Conservation (phyloP, 2,888 invertebrate species). For the Dioctria rufipes region DNA sequence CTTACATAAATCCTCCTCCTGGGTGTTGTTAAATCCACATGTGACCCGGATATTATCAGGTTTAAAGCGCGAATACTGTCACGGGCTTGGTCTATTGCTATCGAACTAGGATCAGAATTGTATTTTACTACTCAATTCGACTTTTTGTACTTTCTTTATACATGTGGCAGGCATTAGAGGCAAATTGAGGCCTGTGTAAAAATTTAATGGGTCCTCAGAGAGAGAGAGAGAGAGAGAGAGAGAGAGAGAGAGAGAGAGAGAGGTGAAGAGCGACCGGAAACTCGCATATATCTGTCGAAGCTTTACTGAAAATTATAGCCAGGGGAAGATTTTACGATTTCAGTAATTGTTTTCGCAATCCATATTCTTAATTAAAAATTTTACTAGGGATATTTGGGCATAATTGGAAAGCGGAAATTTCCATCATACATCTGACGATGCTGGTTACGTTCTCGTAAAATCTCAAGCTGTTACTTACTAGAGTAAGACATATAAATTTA, state of each 20-base stretch:
- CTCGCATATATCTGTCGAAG: not conserved
- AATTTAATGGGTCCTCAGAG: conserved; percentile 1
- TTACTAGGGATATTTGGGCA: conserved; percentile 22
- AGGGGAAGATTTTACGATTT: conserved; percentile 34
- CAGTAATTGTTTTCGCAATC: conserved; percentile 40
- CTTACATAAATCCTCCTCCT: conserved; percentile 40
- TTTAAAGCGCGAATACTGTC: conserved; percentile 10
- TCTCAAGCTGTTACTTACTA: too few relatives aligned
- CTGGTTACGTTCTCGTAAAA: not conserved
- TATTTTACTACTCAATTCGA: not conserved
- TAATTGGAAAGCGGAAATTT: conserved; percentile 22
- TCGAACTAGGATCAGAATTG: conserved; percentile 31
- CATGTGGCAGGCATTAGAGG: conserved; percentile 12
- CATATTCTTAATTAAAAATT: conserved; percentile 40
- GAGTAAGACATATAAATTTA: too few relatives aligned
- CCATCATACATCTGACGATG: not conserved
- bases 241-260: too few relatives aligned
- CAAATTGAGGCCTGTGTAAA: conserved; percentile 18
- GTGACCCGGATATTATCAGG: conserved; percentile 40
- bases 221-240: not conserved
- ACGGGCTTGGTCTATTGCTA: not conserved
- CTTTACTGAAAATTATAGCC: conserved; percentile 7
- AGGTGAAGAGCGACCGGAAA: not conserved
- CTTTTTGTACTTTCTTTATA: not conserved
- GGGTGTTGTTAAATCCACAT: conserved; percentile 43